Evolutionary conservation across 2,888 invertebrate genomes (phyloP).

Genomic region (Himalopsyche anomala): DNA sequence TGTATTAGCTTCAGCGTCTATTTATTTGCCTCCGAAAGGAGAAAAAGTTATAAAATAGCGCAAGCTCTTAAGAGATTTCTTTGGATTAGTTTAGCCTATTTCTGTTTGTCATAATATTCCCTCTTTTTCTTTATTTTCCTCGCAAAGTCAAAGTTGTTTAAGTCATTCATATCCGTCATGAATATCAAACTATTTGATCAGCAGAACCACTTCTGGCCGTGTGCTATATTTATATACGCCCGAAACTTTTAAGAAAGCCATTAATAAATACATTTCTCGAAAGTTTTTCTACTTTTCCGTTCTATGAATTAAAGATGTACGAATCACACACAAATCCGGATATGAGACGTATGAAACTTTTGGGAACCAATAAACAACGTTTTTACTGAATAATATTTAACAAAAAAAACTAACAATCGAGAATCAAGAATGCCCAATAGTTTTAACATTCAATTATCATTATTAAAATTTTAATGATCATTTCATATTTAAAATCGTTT

Average conservation of each 20-base stretch:
- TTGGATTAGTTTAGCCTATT: slow-evolving; percentile 49
- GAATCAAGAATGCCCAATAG: too few relatives aligned
- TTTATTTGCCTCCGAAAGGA: not conserved
- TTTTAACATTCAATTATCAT: too few relatives aligned
- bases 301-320: slow-evolving; percentile 10
- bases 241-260: slow-evolving; percentile 13
- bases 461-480: too few relatives aligned
- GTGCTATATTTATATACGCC: slow-evolving; percentile 5
- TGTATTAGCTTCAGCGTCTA: not conserved
- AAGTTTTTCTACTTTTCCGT: slow-evolving; percentile 13
- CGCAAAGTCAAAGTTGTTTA: not conserved
- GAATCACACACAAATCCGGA: not conserved
- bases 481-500: too few relatives aligned
- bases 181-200: slow-evolving; percentile 31
- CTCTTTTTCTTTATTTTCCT: slow-evolving; percentile 25
- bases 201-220: slow-evolving; percentile 2
- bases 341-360: not conserved
- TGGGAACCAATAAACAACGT: too few relatives aligned
- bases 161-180: slow-evolving; percentile 34
- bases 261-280: slow-evolving; percentile 1
- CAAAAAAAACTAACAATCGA: too few relatives aligned
- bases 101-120: slow-evolving; percentile 43
- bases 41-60: slow-evolving; percentile 31
- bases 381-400: too few relatives aligned
- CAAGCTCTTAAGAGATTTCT: slow-evolving; percentile 36